Percentiles rank a stretch among this genome's conserved stretches.
Conservation (phyloP, 1,140 invertebrate species). For the Drosophila sulfurigaster region DNA sequence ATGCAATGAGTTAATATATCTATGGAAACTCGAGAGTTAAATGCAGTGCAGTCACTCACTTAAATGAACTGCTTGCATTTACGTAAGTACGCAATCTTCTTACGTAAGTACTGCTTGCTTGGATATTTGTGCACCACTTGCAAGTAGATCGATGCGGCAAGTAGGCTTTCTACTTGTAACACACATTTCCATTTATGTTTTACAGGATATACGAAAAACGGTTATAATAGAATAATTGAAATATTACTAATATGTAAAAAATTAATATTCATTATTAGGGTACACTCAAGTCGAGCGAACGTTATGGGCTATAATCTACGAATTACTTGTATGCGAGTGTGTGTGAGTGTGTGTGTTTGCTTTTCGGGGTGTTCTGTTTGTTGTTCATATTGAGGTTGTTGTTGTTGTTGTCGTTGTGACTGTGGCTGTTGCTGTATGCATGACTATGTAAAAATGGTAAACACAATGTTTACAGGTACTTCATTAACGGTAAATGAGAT, state of each 20-base stretch:
- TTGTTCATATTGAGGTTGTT: slow-evolving; percentile 6
- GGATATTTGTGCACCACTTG: neutral
- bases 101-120: neutral
- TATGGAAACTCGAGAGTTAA: too few relatives aligned
- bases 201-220: neutral
- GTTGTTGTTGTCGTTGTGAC: slow-evolving; percentile 20
- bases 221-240: slow-evolving; percentile 6
- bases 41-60: neutral
- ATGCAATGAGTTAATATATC: too few relatives aligned
- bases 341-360: slow-evolving; percentile 5
- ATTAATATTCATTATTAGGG: slow-evolving; percentile 15
- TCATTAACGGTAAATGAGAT: slow-evolving; percentile 77
- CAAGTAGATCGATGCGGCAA: neutral
- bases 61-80: neutral
- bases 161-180: neutral
- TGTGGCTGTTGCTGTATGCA: slow-evolving; percentile 45
- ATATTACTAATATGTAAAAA: slow-evolving; percentile 1
- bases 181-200: neutral
- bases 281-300: slow-evolving; percentile 19
- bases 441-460: slow-evolving; percentile 66
- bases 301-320: slow-evolving; percentile 8
- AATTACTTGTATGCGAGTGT: slow-evolving; percentile 3
- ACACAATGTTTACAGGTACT: slow-evolving; percentile 75
- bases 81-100: neutral
- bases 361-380: slow-evolving; percentile 17